Evolutionary conservation across 2,888 invertebrate genomes (phyloP).

Genomic region (Agrotis puta): DNA sequence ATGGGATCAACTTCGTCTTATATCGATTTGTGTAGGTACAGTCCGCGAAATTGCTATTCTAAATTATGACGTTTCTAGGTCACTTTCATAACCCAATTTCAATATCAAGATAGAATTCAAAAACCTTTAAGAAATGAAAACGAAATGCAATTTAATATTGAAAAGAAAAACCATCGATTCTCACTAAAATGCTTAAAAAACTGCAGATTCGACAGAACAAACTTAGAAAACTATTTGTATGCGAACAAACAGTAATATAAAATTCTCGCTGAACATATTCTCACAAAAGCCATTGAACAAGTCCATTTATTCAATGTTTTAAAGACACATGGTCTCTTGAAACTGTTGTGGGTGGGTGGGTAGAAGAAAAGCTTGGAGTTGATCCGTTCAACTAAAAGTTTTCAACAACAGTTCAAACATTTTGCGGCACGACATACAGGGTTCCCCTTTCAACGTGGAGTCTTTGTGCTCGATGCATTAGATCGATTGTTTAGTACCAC

Average conservation of each 20-base stretch:
- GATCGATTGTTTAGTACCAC: conserved; percentile 74
- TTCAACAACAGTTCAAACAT: conserved; percentile 90
- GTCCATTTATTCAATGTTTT: conserved; percentile 83
- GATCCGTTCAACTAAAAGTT: conserved; percentile 87
- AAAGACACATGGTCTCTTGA: conserved; percentile 80
- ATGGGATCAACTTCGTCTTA: conserved; percentile 1
- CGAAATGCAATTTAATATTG: not conserved
- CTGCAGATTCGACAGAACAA: conserved; percentile 21
- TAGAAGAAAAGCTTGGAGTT: conserved; percentile 82
- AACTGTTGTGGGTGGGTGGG: conserved; percentile 63
- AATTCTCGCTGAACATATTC: conserved; percentile 68
- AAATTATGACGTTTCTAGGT: not conserved
- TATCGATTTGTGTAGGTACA: conserved; percentile 19
- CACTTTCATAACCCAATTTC: not conserved
- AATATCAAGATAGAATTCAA: not conserved
- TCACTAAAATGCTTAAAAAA: conserved; percentile 20
- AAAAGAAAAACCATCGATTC: conserved; percentile 12
- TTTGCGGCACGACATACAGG: conserved; percentile 86
- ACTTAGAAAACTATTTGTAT: conserved; percentile 53
- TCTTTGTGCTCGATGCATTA: conserved; percentile 76
- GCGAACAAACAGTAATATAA: conserved; percentile 63
- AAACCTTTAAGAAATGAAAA: not conserved
- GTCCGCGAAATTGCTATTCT: not conserved
- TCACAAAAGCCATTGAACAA: conserved; percentile 72
- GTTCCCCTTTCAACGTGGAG: conserved; percentile 84